Base-by-base conservation (phyloP, 2,888 invertebrate species). In the Himalopsyche kuldschensis region DNA sequence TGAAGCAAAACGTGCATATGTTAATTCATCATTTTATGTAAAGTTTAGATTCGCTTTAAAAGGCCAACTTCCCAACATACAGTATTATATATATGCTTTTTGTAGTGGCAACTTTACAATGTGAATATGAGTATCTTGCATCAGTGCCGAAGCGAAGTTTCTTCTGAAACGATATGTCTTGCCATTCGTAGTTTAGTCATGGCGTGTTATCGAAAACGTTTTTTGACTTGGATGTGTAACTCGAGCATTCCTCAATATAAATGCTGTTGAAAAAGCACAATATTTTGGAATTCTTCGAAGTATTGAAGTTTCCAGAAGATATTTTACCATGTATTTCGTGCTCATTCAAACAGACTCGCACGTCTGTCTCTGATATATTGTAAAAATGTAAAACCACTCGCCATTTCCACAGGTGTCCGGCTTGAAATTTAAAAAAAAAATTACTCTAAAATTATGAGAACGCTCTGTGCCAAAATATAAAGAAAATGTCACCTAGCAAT, bases 401-500 rank as follows among this genome's bases (percentile, higher is more conserved):
- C 69, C 69, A 69, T 69, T 69, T 69, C 69, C 69, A 69, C 27
- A 15, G 69, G 69, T 69, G 69, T 69, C 69, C 69, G 27, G 69
- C 69, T 69, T 69, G 1, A 69, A 69, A 69, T 69, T 69, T 24
- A 27, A 27, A 69, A 41, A 41, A 69, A 30, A 69, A 30, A 27
- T 63, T 24, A 30, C 69, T 41, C 41, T 69, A 69, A 11, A 41
- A 69, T 69, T 27, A 69, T 69, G 69, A 69, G 30, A 69, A 69
- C 69, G 69, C 69, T 69, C 69, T 69, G 69, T 69, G 69, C 69
- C 69, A 69, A 69, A 69, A 69, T 69, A 69, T 69, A 69, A 69
- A 30, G 27, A 15, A 69, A 69, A 69, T 69, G 69, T 69, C 69
- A 69, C 69, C 69, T 69, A 69, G 69, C 69, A 69, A 69, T 69